Evolutionary conservation across 2,113 vertebrate species (phyloP).

Genomic region (Hirundichthys speculiger): DNA sequence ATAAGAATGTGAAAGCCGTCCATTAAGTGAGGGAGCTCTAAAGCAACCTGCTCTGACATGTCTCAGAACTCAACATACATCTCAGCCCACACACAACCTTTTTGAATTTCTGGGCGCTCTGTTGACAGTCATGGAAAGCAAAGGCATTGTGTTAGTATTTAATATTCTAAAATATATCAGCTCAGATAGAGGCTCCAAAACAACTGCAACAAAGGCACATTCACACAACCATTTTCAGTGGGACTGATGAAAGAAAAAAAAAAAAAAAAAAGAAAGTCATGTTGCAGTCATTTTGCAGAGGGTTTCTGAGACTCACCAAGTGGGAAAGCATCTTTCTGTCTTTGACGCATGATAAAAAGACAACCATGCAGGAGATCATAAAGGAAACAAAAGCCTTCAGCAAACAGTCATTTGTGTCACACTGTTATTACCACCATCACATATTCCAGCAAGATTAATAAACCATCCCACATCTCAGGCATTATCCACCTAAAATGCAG

Average conservation of each 20-base stretch:
- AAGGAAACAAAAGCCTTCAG: constrained; percentile 56
- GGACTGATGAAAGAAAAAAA: constrained; percentile 11
- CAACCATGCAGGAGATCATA: constrained; percentile 34
- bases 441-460: constrained; percentile 55
- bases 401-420: constrained; percentile 62
- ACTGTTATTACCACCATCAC: constrained; percentile 43
- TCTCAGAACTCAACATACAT: constrained; percentile 52
- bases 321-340: constrained; percentile 41
- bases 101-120: constrained; percentile 30
- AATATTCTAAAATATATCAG: constrained; percentile 52
- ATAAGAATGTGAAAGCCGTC: constrained; percentile 45
- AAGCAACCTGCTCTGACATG: constrained; percentile 62
- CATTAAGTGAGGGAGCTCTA: constrained; percentile 43
- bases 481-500: constrained; percentile 55
- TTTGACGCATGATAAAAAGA: constrained; percentile 51
- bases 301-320: constrained; percentile 18
- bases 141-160: constrained; percentile 28
- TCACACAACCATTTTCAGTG: constrained; percentile 7
- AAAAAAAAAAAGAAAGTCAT: constrained; percentile 19
- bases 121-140: constrained; percentile 25
- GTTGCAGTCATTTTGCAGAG: constrained; percentile 31
- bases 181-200: constrained; percentile 4
- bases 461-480: constrained; percentile 56
- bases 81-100: constrained; percentile 65
- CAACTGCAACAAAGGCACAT: constrained; percentile 8